Evolutionary conservation across 2,797 vertebrate genomes (phyloP).

Genomic region (Periophthalmus magnuspinnatus): DNA sequence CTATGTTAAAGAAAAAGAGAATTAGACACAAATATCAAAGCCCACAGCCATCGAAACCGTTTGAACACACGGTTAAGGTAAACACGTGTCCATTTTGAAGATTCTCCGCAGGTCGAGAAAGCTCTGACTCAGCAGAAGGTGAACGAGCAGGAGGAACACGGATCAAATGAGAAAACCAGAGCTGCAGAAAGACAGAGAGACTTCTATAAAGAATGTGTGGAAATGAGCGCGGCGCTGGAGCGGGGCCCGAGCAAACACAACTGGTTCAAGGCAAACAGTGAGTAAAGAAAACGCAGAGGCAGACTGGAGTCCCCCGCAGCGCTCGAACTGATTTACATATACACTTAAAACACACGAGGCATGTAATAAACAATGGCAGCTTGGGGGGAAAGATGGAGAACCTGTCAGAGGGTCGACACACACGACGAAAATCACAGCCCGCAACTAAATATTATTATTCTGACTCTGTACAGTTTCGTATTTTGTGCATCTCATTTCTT

Average conservation of each 20-base stretch:
- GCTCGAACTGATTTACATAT: slow-evolving; percentile 64
- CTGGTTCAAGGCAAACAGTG: slow-evolving; percentile 80
- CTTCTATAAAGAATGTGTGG: slow-evolving; percentile 78
- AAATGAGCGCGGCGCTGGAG: slow-evolving; percentile 72
- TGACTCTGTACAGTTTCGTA: background rate
- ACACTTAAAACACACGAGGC: slow-evolving; percentile 43
- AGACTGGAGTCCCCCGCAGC: slow-evolving; percentile 54
- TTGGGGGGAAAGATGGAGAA: slow-evolving; percentile 38
- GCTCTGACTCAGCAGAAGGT: slow-evolving; percentile 63
- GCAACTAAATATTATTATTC: slow-evolving; percentile 15
- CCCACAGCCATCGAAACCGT: too few relatives aligned
- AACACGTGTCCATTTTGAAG: slow-evolving; percentile 60
- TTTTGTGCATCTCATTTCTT: background rate
- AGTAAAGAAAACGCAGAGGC: slow-evolving; percentile 67
- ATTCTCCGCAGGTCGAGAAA: slow-evolving; percentile 70
- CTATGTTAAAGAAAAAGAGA: too few relatives aligned
- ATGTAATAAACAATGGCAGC: slow-evolving; percentile 35
- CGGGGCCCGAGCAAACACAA: slow-evolving; percentile 73
- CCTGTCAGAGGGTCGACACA: slow-evolving; percentile 33
- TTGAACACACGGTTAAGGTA: slow-evolving; percentile 29
- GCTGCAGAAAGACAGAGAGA: slow-evolving; percentile 70
- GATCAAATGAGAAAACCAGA: slow-evolving; percentile 71
- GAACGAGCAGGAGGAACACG: slow-evolving; percentile 49
- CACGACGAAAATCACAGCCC: slow-evolving; percentile 9
- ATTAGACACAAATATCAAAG: too few relatives aligned